Base-by-base conservation (phyloP, 2,888 invertebrate species). In the Abscondita cerata region DNA sequence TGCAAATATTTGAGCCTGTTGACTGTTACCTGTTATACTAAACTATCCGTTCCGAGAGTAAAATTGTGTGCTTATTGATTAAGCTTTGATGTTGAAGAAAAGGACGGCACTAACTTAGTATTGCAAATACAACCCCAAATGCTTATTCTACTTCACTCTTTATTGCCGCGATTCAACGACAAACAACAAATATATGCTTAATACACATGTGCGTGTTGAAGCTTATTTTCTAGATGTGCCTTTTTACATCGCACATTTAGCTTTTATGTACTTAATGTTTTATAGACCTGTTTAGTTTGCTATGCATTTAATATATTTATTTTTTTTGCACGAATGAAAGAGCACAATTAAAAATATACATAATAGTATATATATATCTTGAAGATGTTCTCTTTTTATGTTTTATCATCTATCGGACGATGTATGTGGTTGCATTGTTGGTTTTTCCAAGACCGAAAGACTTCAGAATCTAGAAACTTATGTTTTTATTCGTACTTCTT, bases 1-100 rank as follows among this genome's bases (percentile, higher is more conserved):
- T 73, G 75, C 73, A 75, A 75, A 75, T 74, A 75, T 75, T 75
- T 75, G 75, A 72, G 70, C 73, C 72, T 73, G 73, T 74, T 73
- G 73, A 73, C 73, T 73, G 73, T 75, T 73, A 75, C 75, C 75
- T 74, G 73, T 67, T 68, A 64, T 64, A 60, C 66, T 64, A 64
- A 59, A 59, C 67, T 57, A 61, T 59, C 60, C 55, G 53, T 62
- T 62, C 66, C 48, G 65, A 59, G 62, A 59, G 62, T 51, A 59
- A 63, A 59, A 63, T 59, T 36, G 59, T 59, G 46, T 52, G 61
- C 48, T 31, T 56, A 57, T 56, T 40, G 61, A 62, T 62, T 53
- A 52, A 40, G 34, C 18, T 44, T 25, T 20, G 46, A 53, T 47
- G 53, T 33, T 34, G 16, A 48, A 56, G 62, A 62, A 52, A 55